Evolutionary conservation across 2,113 vertebrate species (phyloP), one percentile per base, ranked within the genome.

Genomic region (Menura novaehollandiae): DNA sequence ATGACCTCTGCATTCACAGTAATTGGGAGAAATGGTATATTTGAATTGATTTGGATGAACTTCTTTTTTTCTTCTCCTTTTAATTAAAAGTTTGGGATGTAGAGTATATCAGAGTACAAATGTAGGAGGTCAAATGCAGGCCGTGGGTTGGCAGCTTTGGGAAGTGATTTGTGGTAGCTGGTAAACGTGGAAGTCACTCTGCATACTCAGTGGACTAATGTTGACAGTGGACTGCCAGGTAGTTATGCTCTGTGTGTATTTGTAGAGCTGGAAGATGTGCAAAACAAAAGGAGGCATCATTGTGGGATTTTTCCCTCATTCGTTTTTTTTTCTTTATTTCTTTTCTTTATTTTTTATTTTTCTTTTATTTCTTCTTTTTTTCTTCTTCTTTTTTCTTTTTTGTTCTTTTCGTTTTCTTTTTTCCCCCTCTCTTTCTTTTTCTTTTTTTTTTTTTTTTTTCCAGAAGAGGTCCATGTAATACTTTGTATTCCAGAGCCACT

Each of bases 1-100:
- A 92, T 89, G 87, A 90, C 97, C 93, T 92, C 72, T 96, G 81
- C 47, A 33, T 93, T 86, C 86, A 51, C 67, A 86, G 89, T 97
- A 96, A 97, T 94, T 97, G 96, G 80, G 91, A 94, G 81, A 96
- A 95, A 96, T 0, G 2, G 72, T 67, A 94, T 72, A 77, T 95
- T 95, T 93, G 87, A 94, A 96, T 90, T 95, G 77, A 94, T 94
- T 96, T 94, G 68, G 78, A 77, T 91, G 43, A 97, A 88, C 43
- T 88, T 81, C 23, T 56, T 73, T 86, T 85, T 88, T 79, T 79
- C 16, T 55, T 22, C 33, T 91, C 82, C 35, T 93, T 91, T 96
- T 97, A 97, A 97, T 97, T 97, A 96, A 94, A 96, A 95, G 51
- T 97, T 95, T 84, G 58, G 76, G 47, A 60, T 63, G 11, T 39